Evolutionary conservation across 2,113 vertebrate genomes (phyloP).

Genomic region (Circaetus cinerascens): DNA sequence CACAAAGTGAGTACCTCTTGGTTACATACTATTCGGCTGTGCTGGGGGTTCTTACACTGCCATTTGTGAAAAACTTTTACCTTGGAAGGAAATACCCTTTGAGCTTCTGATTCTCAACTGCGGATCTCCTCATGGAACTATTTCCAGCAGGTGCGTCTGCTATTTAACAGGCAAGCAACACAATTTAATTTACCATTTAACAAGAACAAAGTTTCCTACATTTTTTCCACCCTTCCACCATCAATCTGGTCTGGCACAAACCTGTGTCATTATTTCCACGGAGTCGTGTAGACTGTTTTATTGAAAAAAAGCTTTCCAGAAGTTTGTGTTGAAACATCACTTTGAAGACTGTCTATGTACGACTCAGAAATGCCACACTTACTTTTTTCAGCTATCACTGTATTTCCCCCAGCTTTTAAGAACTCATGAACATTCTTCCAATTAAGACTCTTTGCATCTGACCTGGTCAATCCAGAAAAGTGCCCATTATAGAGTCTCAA

Average conservation of each 20-base stretch:
- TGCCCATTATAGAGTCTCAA: background rate
- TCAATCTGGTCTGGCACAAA: background rate
- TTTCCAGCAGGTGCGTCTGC: background rate
- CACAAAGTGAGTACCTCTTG: background rate
- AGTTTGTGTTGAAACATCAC: background rate
- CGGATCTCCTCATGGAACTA: background rate
- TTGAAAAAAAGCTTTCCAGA: background rate
- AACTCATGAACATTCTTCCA: background rate
- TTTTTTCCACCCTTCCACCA: background rate
- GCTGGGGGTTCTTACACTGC: background rate
- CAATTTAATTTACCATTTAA: background rate
- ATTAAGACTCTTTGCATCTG: background rate
- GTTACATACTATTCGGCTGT: background rate
- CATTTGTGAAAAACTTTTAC: background rate
- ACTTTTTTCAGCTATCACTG: background rate
- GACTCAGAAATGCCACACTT: background rate
- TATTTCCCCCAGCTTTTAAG: background rate
- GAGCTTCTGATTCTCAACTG: background rate
- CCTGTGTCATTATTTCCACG: background rate
- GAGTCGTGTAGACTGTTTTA: background rate
- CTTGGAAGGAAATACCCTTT: background rate
- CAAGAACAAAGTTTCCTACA: background rate
- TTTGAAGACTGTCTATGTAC: background rate
- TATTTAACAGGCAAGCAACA: background rate
- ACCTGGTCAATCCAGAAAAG: background rate